phyloP scores from a whole-genome alignment of 2,888 invertebrate species.

The Orthosia gothica region DNA sequence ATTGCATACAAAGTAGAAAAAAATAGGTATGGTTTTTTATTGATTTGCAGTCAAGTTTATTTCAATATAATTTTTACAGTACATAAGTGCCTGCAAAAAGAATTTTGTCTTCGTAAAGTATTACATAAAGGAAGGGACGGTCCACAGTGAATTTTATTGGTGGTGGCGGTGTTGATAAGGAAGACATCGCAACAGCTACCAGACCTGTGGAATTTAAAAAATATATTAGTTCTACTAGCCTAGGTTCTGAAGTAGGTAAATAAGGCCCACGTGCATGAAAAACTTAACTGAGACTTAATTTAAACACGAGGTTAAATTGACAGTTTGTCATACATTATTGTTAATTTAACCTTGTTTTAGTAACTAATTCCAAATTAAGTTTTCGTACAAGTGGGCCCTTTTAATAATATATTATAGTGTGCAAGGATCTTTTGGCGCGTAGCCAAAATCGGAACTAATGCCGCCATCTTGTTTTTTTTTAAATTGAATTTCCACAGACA shows the following conservation, averaged over 20 bases:
- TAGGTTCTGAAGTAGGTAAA: background rate
- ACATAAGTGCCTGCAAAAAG: constrained; percentile 64
- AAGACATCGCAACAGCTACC: constrained; percentile 35
- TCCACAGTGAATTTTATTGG: constrained; percentile 59
- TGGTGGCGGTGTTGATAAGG: constrained; percentile 40
- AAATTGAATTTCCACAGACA: background rate
- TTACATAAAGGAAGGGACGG: constrained; percentile 64
- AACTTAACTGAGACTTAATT: no score
- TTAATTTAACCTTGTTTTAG: no score
- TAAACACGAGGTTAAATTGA: no score
- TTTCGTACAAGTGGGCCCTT: no score
- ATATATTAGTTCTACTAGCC: constrained; percentile 1
- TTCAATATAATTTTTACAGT: constrained; percentile 4
- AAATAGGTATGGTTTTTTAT: background rate
- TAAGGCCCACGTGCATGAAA: no score
- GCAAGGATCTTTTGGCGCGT: constrained; percentile 1
- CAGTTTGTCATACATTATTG: no score
- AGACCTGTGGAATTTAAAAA: constrained; percentile 35
- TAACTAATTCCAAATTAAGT: no score
- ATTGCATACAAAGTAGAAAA: background rate
- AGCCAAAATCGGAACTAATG: background rate
- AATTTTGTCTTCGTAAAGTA: constrained; percentile 64
- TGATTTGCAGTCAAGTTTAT: background rate
- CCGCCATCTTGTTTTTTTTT: background rate
- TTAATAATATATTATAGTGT: no score